phyloP scores from a whole-genome alignment of 2,797 vertebrate species.

The Eurystomus glaucurus region DNA sequence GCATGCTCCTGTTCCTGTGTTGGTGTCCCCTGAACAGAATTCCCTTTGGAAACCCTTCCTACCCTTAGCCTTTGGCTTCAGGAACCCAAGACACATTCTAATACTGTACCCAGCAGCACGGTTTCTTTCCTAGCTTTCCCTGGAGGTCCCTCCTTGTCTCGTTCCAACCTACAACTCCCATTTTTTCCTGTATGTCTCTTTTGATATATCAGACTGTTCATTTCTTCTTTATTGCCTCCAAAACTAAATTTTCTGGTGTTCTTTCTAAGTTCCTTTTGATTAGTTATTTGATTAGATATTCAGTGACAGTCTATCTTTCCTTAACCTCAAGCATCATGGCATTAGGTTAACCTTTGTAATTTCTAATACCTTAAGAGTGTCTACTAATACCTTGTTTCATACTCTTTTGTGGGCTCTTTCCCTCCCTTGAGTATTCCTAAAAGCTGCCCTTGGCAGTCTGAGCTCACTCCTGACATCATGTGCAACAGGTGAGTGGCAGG shows the following conservation, averaged over 20 bases:
- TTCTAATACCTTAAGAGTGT: not conserved
- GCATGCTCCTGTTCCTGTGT: not conserved
- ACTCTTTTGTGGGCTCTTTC: not conserved
- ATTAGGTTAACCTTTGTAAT: not conserved
- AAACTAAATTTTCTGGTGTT: not conserved
- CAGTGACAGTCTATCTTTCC: not conserved
- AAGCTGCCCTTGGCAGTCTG: not conserved
- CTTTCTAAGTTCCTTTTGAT: not conserved
- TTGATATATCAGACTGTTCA: not conserved
- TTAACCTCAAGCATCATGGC: not conserved
- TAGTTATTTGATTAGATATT: not conserved
- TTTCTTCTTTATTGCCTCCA: not conserved
- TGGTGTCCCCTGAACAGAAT: not conserved
- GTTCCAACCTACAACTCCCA: not conserved
- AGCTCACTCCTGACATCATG: not conserved
- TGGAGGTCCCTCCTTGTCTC: not conserved
- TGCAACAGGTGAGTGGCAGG: not conserved
- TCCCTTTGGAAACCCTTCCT: not conserved
- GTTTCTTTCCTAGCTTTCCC: not conserved
- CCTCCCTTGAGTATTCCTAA: not conserved
- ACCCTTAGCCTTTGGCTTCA: not conserved
- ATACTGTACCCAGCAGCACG: not conserved
- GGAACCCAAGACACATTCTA: not conserved
- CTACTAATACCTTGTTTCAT: not conserved
- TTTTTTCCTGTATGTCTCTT: not conserved